phyloP scores from a whole-genome alignment of 2,888 invertebrate species.

The Candidula unifasciata region DNA sequence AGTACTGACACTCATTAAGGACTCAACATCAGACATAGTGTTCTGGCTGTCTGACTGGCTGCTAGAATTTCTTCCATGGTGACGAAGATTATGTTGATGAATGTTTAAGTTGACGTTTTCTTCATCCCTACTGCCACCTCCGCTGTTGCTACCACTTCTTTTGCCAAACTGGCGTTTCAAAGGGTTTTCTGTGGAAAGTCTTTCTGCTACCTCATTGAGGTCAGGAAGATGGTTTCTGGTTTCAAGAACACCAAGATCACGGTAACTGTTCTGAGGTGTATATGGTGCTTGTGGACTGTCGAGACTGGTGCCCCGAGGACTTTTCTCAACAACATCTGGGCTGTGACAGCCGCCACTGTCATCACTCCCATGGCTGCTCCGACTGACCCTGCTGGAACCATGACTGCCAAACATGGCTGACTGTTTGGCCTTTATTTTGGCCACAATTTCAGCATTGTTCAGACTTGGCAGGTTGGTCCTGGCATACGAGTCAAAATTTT shows the following conservation, averaged over 20 bases:
- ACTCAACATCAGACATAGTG: conserved; percentile 52
- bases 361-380: conserved; percentile 36
- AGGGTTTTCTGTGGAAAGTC: conserved; percentile 40
- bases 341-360: conserved; percentile 42
- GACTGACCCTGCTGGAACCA: conserved; percentile 38
- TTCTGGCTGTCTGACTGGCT: conserved; percentile 52
- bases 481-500: conserved; percentile 46
- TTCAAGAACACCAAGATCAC: conserved; percentile 61
- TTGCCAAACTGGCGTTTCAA: conserved; percentile 32
- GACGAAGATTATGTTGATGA: neutral
- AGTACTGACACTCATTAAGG: conserved; percentile 47
- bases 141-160: conserved; percentile 14
- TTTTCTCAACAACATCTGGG: conserved; percentile 22
- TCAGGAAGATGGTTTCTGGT: conserved; percentile 41
- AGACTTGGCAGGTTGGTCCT: conserved; percentile 54
- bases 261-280: conserved; percentile 78
- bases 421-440: conserved; percentile 56
- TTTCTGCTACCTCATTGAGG: conserved; percentile 53
- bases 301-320: conserved; percentile 34
- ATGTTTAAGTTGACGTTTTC: conserved; percentile 26
- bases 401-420: conserved; percentile 51
- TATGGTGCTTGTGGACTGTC: conserved; percentile 67
- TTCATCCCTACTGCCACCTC: conserved; percentile 40
- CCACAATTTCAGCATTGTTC: conserved; percentile 56
- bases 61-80: conserved; percentile 34